phyloP scores from a whole-genome alignment of 1,140 invertebrate species.

The Riptortus pedestris region DNA sequence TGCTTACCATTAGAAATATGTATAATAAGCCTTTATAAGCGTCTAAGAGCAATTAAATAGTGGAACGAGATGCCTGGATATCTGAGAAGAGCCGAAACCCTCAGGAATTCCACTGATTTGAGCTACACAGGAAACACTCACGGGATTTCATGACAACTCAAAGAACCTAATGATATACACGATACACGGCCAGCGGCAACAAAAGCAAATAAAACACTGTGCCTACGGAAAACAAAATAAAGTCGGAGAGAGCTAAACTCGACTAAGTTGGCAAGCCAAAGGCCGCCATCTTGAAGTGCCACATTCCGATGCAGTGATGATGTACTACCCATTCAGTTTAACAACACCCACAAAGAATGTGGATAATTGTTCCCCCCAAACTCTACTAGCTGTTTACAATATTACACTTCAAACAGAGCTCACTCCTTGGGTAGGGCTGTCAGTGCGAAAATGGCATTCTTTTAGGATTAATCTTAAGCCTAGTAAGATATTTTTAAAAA shows the following conservation, averaged over 20 bases:
- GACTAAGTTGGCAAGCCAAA: slow-evolving; percentile 47
- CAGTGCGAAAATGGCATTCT: too few species aligned
- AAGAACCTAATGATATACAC: too few species aligned
- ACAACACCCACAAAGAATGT: slow-evolving; percentile 19
- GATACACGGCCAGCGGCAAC: too few species aligned
- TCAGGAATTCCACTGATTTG: slow-evolving; percentile 11
- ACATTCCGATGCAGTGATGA: slow-evolving; percentile 43
- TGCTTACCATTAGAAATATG: neutral
- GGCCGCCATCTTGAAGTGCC: slow-evolving; percentile 51
- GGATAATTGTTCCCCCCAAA: slow-evolving; percentile 15
- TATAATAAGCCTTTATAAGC: neutral
- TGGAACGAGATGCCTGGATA: slow-evolving; percentile 19
- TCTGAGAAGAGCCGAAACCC: neutral
- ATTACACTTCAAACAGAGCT: neutral
- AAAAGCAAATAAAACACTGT: too few species aligned
- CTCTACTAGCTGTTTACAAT: slow-evolving; percentile 10
- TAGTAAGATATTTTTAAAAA: too few species aligned
- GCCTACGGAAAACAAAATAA: slow-evolving; percentile 6
- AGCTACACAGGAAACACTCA: too few species aligned
- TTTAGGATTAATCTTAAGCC: too few species aligned
- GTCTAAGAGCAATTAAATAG: slow-evolving; percentile 21
- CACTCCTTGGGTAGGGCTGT: neutral
- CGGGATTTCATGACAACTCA: too few species aligned
- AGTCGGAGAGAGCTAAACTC: slow-evolving; percentile 40
- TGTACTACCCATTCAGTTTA: slow-evolving; percentile 25